Conservation (phyloP, 1,140 invertebrate species). For the Lutraria rhynchaena region DNA sequence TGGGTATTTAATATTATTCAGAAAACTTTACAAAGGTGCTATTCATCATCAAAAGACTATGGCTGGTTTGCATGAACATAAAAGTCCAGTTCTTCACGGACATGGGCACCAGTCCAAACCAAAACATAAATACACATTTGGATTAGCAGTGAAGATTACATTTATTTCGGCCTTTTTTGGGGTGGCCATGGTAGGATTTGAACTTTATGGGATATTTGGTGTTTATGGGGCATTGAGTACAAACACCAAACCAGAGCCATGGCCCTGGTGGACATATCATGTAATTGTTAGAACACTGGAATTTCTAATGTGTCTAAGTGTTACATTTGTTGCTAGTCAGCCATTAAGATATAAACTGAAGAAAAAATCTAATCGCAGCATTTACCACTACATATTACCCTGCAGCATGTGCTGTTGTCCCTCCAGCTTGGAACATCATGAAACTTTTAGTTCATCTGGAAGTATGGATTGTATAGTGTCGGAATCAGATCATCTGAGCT, state of each 20-base stretch:
- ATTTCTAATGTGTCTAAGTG: slow-evolving; percentile 90
- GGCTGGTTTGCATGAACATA: slow-evolving; percentile 59
- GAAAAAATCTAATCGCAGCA: slow-evolving; percentile 9
- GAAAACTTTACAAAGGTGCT: slow-evolving; percentile 82
- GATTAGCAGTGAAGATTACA: slow-evolving; percentile 88
- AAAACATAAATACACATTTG: slow-evolving; percentile 62
- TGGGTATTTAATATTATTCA: slow-evolving; percentile 92
- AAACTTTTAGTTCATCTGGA: slow-evolving; percentile 5
- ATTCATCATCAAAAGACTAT: slow-evolving; percentile 77
- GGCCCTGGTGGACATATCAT: slow-evolving; percentile 95
- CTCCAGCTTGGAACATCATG: slow-evolving; percentile 17
- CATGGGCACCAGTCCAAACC: slow-evolving; percentile 78
- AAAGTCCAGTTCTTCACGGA: slow-evolving; percentile 79
- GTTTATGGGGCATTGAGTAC: slow-evolving; percentile 84
- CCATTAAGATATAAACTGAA: slow-evolving; percentile 69
- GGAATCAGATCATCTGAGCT: slow-evolving; percentile 43
- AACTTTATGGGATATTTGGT: slow-evolving; percentile 91
- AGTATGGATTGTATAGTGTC: slow-evolving; percentile 15
- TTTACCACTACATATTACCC: slow-evolving; percentile 36
- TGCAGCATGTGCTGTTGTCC: slow-evolving; percentile 46
- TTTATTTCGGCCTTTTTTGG: slow-evolving; percentile 92
- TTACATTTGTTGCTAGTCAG: slow-evolving; percentile 91
- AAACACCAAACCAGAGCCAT: slow-evolving; percentile 82
- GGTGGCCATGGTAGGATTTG: slow-evolving; percentile 89
- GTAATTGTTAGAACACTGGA: slow-evolving; percentile 92